A percentile compares a stretch with the other conserved stretches of the same genome.
Evolutionary conservation across 2,888 invertebrate species (phyloP).

Genomic region (Lithophane leautieri): DNA sequence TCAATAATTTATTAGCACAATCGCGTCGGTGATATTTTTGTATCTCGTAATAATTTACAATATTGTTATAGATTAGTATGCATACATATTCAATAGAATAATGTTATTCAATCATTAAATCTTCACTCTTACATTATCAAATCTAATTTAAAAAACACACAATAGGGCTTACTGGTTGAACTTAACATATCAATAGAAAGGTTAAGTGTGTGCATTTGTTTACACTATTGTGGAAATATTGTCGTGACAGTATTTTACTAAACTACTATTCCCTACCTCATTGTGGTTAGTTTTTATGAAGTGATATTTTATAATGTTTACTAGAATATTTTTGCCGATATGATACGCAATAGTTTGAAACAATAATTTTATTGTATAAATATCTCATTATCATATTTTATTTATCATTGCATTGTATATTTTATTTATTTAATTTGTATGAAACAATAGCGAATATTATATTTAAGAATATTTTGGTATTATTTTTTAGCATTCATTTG

Average conservation of each 20-base stretch:
- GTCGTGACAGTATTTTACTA: constrained; percentile 67
- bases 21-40: constrained; percentile 32
- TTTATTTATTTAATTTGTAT: constrained; percentile 24
- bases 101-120: constrained; percentile 53
- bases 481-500: constrained; percentile 15
- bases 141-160: constrained; percentile 56
- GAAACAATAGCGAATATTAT: constrained; percentile 11
- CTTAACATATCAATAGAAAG: constrained; percentile 66
- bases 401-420: constrained; percentile 1
- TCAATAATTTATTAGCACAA: constrained; percentile 37
- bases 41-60: constrained; percentile 46
- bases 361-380: neutral
- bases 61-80: constrained; percentile 27
- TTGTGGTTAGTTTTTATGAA: constrained; percentile 53
- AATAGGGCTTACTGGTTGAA: constrained; percentile 61
- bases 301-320: constrained; percentile 42
- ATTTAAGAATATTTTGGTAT: constrained; percentile 22
- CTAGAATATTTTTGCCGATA: constrained; percentile 19
- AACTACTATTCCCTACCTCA: constrained; percentile 67
- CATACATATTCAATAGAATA: constrained; percentile 38
- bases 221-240: constrained; percentile 54
- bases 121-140: constrained; percentile 51
- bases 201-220: constrained; percentile 69
- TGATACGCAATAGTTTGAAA: constrained; percentile 6
- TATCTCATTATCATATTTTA: constrained; percentile 19